Evolutionary conservation across 2,113 vertebrate genomes (phyloP), one percentile per base, ranked within the genome.

Genomic region (Arenaria interpres): DNA sequence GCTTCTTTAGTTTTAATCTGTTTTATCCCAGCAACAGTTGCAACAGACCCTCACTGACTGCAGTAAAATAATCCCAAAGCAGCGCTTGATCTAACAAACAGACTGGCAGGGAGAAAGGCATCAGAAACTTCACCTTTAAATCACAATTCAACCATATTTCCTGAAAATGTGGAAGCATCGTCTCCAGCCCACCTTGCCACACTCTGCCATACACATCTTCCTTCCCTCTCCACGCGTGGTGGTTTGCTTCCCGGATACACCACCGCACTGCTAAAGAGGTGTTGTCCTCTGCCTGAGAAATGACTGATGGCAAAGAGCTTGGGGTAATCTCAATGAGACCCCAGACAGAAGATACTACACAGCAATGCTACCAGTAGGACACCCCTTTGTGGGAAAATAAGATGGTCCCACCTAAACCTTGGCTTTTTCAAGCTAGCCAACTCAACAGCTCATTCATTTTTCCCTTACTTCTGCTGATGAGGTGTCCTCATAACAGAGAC

Each of bases 171-270:
- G 30, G 27, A 68, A 92, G 62, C 33, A 62, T 14, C 50, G 69
- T 18, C 8, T 3, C 13, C 14, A 90, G 62, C 67, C 64, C 68
- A 86, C 41, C 50, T 28, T 33, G 33, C 62, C 6, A 53, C 30
- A 15, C 23, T 62, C 54, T 80, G 22, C 28, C 33, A 48, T 7
- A 23, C 0, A 17, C 14, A 85, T 20, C n/a, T 67, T 32, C 28
- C 35, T 56, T 77, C 69, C 57, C 45, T 60, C 63, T 76, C 74
- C 43, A 35, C 0, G 0, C 1, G 0, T 9, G 9, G 28, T n/a
- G 11, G 35, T 85, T 72, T 66, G 63, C 33, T 81, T 76, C 48
- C 39, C 51, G 25, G 37, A 17, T 12, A 39, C 10, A 67, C 25
- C 32, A 32, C 18, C 12, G 21, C 25, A 27, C 37, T 53, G 48